Base-by-base conservation (phyloP, 2,113 vertebrate species). In the Toxotes chatareus region DNA sequence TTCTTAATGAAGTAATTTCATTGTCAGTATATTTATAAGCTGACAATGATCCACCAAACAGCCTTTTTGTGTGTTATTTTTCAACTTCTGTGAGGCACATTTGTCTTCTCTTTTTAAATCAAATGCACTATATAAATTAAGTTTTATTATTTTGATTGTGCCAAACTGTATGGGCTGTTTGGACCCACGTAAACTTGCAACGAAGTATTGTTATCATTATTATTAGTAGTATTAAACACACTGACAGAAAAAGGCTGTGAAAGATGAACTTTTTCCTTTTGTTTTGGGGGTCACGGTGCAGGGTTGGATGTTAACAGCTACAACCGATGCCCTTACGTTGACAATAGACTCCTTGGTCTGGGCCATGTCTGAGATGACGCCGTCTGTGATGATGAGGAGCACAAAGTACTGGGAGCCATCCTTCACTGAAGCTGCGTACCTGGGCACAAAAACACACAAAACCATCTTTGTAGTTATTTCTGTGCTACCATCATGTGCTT, bases 401-500 rank as follows among this genome's bases (percentile, higher is more conserved):
- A 99, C 93, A 90, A 99, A 99, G 92, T 99, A 99, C 94, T 99
- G 97, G n/a, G 97, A 99, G 84, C 97, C 97, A 42, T 99, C 97
- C 90, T 97, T 97, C 86, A 98, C 95, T 0, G 97, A 98, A 16
- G 97, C 93, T 74, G 97, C 97, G 27, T 99, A 98, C 86, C 97
- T 99, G 53, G 0, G 12, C 9, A 85, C 21, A 79, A 40, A 76
- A 76, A 85, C 42, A 85, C 16, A 19, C 49, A 76, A 16, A 79
- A 53, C 3, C n/a, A 36, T 23, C 1, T 23, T 6, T 42, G 7
- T 42, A 14, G 17, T 67, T 9, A 42, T 62, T 68, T 47, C 6
- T 73, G n/a, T 31, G 10, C 16, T 34, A 2, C 7, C 4, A 12
- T 60, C 38, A 4, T 42, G 47, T 47, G 36, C 16, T 61, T 61